These are phyloP conservation scores for Sebastes oblongus DNA, from an alignment of 2,797 vertebrate species.

Conservation along the genomic window DNA sequence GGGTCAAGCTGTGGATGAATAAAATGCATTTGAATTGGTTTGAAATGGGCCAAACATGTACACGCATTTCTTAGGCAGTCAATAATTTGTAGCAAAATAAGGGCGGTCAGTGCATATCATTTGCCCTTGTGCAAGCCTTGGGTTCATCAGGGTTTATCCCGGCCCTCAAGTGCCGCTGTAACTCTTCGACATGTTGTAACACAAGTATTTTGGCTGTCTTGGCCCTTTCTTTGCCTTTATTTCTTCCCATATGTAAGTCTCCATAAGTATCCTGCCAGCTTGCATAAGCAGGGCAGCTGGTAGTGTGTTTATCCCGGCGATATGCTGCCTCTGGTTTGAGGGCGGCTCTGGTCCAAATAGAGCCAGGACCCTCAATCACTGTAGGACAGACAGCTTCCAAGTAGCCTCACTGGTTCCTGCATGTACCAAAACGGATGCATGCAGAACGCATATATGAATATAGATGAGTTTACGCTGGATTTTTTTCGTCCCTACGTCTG, in stretches of 20 bases:
- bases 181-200: background rate
- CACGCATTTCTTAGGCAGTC: background rate
- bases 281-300: slow-evolving; percentile 11
- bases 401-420: background rate
- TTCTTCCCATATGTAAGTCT: background rate
- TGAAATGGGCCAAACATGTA: background rate
- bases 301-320: slow-evolving; percentile 5
- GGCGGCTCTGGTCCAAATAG: slow-evolving; percentile 9
- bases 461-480: slow-evolving; percentile 1
- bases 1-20: background rate
- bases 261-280: background rate
- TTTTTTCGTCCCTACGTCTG: background rate
- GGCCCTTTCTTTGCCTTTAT: background rate
- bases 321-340: background rate
- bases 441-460: slow-evolving; percentile 1
- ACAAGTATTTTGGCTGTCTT: background rate
- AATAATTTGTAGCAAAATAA: background rate
- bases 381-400: slow-evolving; percentile 5
- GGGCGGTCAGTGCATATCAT: background rate
- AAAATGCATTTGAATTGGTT: background rate
- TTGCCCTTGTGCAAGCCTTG: background rate
- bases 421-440: background rate
- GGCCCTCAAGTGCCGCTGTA: background rate
- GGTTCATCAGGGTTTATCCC: background rate
- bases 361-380: background rate